A percentile compares a stretch with the other conserved stretches of the same genome.
phyloP scores from a whole-genome alignment of 2,113 vertebrate species.

The Leptocoma aspasia region DNA sequence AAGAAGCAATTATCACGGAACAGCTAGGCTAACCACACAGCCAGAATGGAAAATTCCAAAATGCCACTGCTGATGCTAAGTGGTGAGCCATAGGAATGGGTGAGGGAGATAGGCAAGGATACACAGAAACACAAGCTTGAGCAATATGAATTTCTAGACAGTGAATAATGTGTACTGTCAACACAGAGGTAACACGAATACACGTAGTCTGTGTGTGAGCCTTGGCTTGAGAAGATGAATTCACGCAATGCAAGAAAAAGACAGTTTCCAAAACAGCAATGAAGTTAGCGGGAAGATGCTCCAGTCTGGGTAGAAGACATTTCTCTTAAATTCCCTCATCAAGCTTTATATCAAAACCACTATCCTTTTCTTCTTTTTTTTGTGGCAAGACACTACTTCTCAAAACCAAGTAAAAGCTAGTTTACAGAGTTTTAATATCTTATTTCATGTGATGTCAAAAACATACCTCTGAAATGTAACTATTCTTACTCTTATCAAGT shows the following conservation, averaged over 20 bases:
- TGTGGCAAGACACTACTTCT: not conserved
- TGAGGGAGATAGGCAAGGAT: not conserved
- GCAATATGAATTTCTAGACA: not conserved
- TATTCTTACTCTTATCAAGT: not conserved
- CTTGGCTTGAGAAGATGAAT: not conserved
- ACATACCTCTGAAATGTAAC: not conserved
- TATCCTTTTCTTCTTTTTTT: not conserved
- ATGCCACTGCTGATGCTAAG: not conserved
- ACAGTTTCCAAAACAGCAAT: not conserved
- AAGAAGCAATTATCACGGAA: not conserved
- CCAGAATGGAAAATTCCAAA: not conserved
- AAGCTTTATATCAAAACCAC: not conserved
- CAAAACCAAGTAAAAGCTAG: not conserved
- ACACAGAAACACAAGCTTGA: not conserved
- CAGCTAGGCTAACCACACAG: not conserved
- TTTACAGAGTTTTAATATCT: not conserved
- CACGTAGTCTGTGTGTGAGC: not conserved
- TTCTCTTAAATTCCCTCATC: not conserved
- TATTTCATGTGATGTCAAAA: not conserved
- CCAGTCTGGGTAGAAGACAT: not conserved
- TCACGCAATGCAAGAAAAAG: not conserved
- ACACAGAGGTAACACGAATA: not conserved
- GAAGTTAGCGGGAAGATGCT: rapidly evolving
- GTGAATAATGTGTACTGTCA: not conserved
- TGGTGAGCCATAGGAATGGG: not conserved